Conservation (phyloP, 2,888 invertebrate genomes). For the Dendrolimus houi region DNA sequence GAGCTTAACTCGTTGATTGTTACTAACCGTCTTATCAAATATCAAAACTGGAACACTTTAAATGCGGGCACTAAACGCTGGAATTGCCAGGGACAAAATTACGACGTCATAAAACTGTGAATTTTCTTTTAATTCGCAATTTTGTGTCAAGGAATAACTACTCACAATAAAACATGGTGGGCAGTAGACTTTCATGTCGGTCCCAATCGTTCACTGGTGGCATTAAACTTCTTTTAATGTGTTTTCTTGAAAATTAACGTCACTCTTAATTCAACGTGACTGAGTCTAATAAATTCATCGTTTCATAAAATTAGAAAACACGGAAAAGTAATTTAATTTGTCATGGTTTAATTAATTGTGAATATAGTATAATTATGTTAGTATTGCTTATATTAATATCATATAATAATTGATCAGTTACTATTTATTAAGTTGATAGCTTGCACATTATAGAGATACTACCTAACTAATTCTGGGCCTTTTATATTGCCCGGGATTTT, state of each 20-base stretch:
- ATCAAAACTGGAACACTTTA: constrained; percentile 35
- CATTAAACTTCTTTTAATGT: constrained; percentile 49
- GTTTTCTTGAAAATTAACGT: constrained; percentile 45
- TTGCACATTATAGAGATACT: too few relatives aligned
- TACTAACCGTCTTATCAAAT: constrained; percentile 23
- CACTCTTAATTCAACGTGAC: constrained; percentile 34
- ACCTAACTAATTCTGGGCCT: too few relatives aligned
- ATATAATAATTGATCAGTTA: too few relatives aligned
- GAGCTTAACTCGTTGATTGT: too few relatives aligned
- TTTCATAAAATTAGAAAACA: constrained; percentile 23
- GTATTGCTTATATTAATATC: too few relatives aligned
- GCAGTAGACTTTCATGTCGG: constrained; percentile 34
- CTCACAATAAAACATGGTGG: constrained; percentile 46
- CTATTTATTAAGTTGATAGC: too few relatives aligned
- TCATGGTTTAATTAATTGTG: not conserved
- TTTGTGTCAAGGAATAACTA: constrained; percentile 42
- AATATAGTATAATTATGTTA: too few relatives aligned
- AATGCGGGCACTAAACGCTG: constrained; percentile 36
- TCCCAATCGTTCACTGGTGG: constrained; percentile 35
- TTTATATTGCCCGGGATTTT: too few relatives aligned
- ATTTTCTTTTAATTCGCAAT: constrained; percentile 54
- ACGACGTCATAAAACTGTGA: constrained; percentile 47
- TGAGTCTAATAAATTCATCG: constrained; percentile 38
- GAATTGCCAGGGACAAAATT: constrained; percentile 41
- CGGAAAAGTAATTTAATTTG: not conserved